phyloP scores from a whole-genome alignment of 2,797 vertebrate species.

The Protonibea diacanthus region DNA sequence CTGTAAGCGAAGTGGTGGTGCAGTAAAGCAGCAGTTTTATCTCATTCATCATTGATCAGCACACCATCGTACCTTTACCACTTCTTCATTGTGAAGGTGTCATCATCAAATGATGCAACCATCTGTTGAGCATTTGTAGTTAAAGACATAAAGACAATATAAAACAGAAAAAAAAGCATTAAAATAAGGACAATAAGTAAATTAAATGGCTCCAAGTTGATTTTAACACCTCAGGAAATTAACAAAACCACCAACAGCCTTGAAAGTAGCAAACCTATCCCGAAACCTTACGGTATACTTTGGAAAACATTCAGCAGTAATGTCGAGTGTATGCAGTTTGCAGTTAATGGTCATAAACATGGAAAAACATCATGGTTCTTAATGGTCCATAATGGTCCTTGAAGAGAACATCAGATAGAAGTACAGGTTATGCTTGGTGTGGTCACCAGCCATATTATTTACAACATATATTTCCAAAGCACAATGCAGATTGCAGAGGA shows the following conservation, averaged over 20 bases:
- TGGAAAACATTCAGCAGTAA: background rate
- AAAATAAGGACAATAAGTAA: too few relatives aligned
- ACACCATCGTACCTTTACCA: too few relatives aligned
- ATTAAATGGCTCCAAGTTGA: background rate
- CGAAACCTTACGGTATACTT: background rate
- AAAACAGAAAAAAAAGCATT: too few relatives aligned
- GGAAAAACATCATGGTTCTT: slow-evolving; percentile 40
- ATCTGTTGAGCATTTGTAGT: too few relatives aligned
- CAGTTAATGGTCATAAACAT: slow-evolving; percentile 6
- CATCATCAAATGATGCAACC: too few relatives aligned
- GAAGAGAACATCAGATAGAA: slow-evolving; percentile 34
- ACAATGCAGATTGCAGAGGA: slow-evolving; percentile 53
- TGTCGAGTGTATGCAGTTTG: background rate
- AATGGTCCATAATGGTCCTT: slow-evolving; percentile 5
- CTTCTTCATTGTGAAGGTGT: too few relatives aligned
- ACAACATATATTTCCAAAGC: slow-evolving; percentile 63
- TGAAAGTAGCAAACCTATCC: background rate
- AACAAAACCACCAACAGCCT: background rate
- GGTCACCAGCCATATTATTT: slow-evolving; percentile 56
- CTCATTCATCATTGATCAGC: too few relatives aligned
- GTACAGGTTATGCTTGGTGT: slow-evolving; percentile 28
- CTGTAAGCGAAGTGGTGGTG: too few relatives aligned
- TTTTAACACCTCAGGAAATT: background rate
- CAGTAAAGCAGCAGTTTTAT: too few relatives aligned
- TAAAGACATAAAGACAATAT: too few relatives aligned